phyloP scores from a whole-genome alignment of 2,797 vertebrate species.

The Diplodus puntazzo region DNA sequence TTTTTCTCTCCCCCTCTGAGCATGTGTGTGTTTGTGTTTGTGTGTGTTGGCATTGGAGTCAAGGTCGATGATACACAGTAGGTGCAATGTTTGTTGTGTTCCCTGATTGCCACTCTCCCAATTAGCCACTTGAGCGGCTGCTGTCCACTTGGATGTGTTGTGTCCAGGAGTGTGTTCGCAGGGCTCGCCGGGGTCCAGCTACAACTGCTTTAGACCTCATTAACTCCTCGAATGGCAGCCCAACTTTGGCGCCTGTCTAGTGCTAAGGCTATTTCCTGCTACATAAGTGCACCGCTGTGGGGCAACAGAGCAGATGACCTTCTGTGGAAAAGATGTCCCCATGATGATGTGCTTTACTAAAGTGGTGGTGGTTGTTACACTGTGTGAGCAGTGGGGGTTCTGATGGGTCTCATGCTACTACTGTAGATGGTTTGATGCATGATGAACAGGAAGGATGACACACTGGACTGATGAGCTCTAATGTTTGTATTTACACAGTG shows the following conservation, averaged over 20 bases:
- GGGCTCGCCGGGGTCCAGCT: conserved; percentile 72
- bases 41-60: conserved; percentile 75
- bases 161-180: conserved; percentile 82
- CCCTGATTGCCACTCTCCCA: conserved; percentile 82
- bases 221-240: conserved; percentile 80
- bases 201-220: conserved; percentile 85
- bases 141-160: conserved; percentile 88
- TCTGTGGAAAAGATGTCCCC: conserved; percentile 75
- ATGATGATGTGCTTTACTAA: conserved; percentile 42
- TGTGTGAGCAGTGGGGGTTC: conserved; percentile 27
- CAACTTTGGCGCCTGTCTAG: conserved; percentile 80
- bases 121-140: conserved; percentile 90
- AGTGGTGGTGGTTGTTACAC: conserved; percentile 24
- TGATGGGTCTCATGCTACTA: background rate
- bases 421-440: background rate
- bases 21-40: conserved; percentile 76
- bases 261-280: conserved; percentile 85
- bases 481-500: background rate
- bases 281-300: conserved; percentile 77
- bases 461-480: background rate
- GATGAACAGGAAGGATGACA: background rate
- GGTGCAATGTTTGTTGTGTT: conserved; percentile 87
- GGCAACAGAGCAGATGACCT: conserved; percentile 80
- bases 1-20: conserved; percentile 82
- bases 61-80: conserved; percentile 87